These are phyloP conservation scores for Palythoa grandiflora DNA, from an alignment of 92 coral and sea anemone species.

Conservation along the genomic window DNA sequence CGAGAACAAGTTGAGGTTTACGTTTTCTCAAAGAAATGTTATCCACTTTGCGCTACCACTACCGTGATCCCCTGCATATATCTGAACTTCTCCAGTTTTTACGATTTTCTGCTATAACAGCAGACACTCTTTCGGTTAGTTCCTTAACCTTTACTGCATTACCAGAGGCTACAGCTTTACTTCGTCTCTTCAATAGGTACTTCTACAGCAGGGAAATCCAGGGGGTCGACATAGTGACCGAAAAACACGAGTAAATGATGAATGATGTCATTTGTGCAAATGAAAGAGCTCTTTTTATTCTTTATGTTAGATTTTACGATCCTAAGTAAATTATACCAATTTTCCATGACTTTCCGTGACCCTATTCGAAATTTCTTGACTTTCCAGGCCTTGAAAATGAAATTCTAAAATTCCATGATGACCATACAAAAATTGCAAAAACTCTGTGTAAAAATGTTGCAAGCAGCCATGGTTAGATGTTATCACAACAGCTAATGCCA, in stretches of 20 bases:
- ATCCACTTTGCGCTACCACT: constrained; percentile 54
- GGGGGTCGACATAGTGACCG: constrained; percentile 27
- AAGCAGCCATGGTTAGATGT: no score
- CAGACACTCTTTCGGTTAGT: constrained; percentile 32
- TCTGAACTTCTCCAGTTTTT: constrained; percentile 23
- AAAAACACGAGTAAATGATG: background rate
- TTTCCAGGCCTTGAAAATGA: no score
- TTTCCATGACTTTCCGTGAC: no score
- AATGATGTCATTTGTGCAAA: no score
- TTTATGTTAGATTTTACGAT: no score
- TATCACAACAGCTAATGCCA: no score
- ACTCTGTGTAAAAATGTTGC: no score
- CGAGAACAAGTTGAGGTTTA: constrained; percentile 39
- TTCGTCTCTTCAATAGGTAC: constrained; percentile 38
- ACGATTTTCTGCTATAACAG: constrained; percentile 34
- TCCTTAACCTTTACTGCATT: constrained; percentile 22
- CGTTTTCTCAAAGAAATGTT: constrained; percentile 34
- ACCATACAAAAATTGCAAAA: no score
- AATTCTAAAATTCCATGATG: no score
- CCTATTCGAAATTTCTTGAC: no score
- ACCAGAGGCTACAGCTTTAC: constrained; percentile 34
- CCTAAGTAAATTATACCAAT: no score
- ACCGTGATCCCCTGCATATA: constrained; percentile 17
- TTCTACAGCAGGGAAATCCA: constrained; percentile 49
- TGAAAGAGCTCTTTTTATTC: no score